Evolutionary conservation across 2,888 invertebrate species (phyloP).

Genomic region (Pteria penguin): DNA sequence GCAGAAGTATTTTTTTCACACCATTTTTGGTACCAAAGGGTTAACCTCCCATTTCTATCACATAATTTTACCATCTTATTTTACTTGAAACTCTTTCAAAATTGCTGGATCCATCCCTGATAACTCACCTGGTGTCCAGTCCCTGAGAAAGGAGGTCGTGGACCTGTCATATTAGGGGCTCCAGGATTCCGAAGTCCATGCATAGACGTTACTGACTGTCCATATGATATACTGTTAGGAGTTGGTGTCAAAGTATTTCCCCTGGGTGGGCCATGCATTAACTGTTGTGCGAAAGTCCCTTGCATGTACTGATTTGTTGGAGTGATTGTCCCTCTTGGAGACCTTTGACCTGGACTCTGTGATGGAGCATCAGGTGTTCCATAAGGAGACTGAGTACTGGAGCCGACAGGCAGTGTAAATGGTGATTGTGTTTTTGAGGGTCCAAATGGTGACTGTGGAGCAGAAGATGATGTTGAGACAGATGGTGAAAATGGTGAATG

Average conservation of each 20-base stretch:
- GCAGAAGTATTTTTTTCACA: no score
- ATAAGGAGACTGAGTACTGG: constrained; percentile 50
- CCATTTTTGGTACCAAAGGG: no score
- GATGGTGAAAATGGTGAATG: constrained; percentile 70
- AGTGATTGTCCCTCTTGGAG: constrained; percentile 64
- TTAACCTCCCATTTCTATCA: no score
- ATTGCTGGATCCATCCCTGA: no score
- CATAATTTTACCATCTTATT: no score
- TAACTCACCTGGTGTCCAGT: constrained; percentile 14
- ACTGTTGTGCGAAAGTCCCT: constrained; percentile 57
- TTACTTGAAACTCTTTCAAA: no score
- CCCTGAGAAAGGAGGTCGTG: constrained; percentile 51
- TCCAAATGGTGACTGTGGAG: constrained; percentile 67
- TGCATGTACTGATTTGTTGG: constrained; percentile 67
- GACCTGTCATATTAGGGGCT: constrained; percentile 39
- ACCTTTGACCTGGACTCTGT: constrained; percentile 61
- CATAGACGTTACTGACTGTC: constrained; percentile 55
- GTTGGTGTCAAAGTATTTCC: constrained; percentile 53
- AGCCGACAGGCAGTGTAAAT: constrained; percentile 54
- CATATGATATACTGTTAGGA: constrained; percentile 60
- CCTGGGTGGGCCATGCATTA: constrained; percentile 50
- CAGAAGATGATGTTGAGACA: constrained; percentile 51
- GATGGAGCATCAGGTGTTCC: constrained; percentile 53
- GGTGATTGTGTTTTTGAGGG: constrained; percentile 58
- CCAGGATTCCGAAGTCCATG: constrained; percentile 51